Conservation (phyloP, 1,140 invertebrate genomes). For the Zaprionus ornatus region DNA sequence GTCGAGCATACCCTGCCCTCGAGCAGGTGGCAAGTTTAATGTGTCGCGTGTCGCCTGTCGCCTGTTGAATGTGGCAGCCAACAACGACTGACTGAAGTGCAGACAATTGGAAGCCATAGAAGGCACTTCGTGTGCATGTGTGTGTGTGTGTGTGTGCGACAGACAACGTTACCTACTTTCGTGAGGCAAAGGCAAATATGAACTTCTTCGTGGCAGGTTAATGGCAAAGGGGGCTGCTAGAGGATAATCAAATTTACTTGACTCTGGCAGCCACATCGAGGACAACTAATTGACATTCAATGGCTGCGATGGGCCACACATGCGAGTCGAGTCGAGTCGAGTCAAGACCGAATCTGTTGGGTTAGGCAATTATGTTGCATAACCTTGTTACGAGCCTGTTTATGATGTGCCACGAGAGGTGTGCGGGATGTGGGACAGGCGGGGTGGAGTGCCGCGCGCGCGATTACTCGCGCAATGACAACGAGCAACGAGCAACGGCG, state of each 20-base stretch:
- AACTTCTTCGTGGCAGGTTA: not conserved
- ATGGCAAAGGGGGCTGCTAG: not conserved
- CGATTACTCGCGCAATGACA: slow-evolving; percentile 24
- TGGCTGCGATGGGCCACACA: slow-evolving; percentile 26
- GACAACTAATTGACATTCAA: slow-evolving; percentile 63
- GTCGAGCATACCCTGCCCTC: not conserved
- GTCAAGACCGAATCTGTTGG: not conserved
- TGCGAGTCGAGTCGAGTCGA: not conserved
- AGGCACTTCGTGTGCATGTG: slow-evolving; percentile 6
- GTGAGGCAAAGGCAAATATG: not conserved
- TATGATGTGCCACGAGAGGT: slow-evolving; percentile 26
- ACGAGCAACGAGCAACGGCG: too few species aligned
- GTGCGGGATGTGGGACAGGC: not conserved
- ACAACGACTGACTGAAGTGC: slow-evolving; percentile 12
- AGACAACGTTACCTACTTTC: slow-evolving; percentile 22
- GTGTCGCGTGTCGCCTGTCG: slow-evolving; percentile 36
- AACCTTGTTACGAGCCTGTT: slow-evolving; percentile 33
- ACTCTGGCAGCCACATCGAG: slow-evolving; percentile 7
- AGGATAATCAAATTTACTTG: slow-evolving; percentile 24
- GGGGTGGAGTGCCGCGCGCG: slow-evolving; percentile 19
- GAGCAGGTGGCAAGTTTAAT: not conserved
- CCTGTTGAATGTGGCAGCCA: slow-evolving; percentile 66
- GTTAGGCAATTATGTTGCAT: slow-evolving; percentile 37
- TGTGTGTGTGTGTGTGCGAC: slow-evolving; percentile 27
- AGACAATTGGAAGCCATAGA: slow-evolving; percentile 62